Evolutionary conservation across 2,797 vertebrate genomes (phyloP), one percentile per base, ranked within the genome.

Genomic region (Sebastes taczanowskii): DNA sequence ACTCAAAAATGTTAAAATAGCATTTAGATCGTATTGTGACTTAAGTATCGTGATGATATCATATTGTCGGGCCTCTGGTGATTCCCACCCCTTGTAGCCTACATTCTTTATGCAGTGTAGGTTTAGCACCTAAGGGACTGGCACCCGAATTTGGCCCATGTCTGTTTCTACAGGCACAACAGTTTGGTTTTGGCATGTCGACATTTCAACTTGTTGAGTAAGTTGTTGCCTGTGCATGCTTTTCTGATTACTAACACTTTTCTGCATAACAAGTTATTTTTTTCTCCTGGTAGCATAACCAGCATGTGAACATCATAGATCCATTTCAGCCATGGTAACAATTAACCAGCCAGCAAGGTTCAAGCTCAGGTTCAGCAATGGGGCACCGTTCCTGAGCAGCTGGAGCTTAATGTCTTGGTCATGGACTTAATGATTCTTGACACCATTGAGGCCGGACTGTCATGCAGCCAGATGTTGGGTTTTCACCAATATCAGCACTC

Each of bases 111-210:
- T 8, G 10, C 52, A 42, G 58, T 52, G n/a, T 35, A 32, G 1
- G 7, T 29, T 73, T 16, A 55, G 11, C 13, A 8, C 22, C 34
- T 34, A 32, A 58, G 55, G 10, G 46, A 52, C 22, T 14, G 7
- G 8, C 30, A 29, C 52, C 56, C 58, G 38, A 60, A 71, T 23
- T 71, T 32, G 30, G 18, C 61, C 46, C 18, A 32, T 74, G 60
- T 77, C 49, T 16, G 29, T 72, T 63, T 84, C 27, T 81, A 34
- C 32, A 59, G 42, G 29, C 46, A 53, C 52, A 69, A 38, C 38
- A 55, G 10, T 77, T 81, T 53, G 25, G 9, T 86, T 76, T 63
- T 74, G 23, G 25, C 58, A 55, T 84, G 32, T 16, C 22, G 22
- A 58, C 13, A 61, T 29, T 67, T 78, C 5, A 65, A 32, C 25